phyloP scores from a whole-genome alignment of 2,888 invertebrate genomes.

The Caenorhabditis sulstoni region DNA sequence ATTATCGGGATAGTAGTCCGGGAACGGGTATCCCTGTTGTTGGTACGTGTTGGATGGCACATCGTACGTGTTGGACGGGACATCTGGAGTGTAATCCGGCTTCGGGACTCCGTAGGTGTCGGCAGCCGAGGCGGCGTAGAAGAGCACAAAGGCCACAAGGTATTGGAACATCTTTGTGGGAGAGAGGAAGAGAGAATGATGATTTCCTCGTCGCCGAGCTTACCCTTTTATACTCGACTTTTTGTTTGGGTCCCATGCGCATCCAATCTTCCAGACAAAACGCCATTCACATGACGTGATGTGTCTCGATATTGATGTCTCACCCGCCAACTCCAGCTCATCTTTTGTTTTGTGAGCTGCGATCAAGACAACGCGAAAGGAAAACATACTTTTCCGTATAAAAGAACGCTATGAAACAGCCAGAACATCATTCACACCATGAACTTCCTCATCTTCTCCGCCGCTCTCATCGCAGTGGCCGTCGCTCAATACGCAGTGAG shows the following conservation, averaged over 20 bases:
- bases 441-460: constrained; percentile 23
- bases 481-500: constrained; percentile 27
- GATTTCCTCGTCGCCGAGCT: neutral
- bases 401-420: neutral
- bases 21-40: neutral
- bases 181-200: constrained; percentile 15
- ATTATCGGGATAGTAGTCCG: constrained; percentile 9
- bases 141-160: constrained; percentile 9
- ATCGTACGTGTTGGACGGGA: neutral
- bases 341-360: constrained; percentile 20
- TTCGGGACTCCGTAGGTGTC: neutral
- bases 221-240: constrained; percentile 18
- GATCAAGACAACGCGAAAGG: neutral
- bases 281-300: constrained; percentile 15
- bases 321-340: neutral
- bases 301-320: neutral
- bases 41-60: neutral
- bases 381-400: constrained; percentile 14
- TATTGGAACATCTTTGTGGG: constrained; percentile 20
- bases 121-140: constrained; percentile 11
- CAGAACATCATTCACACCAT: constrained; percentile 14
- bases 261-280: constrained; percentile 14
- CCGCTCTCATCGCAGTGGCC: constrained; percentile 21
- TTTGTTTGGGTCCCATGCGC: constrained; percentile 16
- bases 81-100: neutral